A percentile compares a stretch with the other conserved stretches of the same genome.
Evolutionary conservation across 2,888 invertebrate species (phyloP).

Genomic region (Drosophila demipolita): DNA sequence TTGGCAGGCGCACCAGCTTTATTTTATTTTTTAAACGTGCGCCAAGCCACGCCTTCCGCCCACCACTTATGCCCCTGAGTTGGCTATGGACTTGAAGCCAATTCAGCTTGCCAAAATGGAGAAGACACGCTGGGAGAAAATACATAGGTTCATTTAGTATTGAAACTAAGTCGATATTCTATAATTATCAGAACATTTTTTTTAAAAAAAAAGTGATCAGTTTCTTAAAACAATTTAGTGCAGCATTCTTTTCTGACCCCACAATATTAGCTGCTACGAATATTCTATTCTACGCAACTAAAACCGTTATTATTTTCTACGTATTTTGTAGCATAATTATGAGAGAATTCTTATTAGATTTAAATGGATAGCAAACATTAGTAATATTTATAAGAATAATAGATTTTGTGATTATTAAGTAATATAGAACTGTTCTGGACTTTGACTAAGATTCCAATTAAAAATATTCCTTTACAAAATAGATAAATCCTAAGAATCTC

Average conservation of each 20-base stretch:
- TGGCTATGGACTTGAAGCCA: conserved; percentile 64
- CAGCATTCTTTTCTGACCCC: background rate
- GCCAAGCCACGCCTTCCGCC: conserved; percentile 47
- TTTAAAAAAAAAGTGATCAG: background rate
- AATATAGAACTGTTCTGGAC: background rate
- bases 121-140: conserved; percentile 35
- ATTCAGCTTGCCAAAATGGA: conserved; percentile 56
- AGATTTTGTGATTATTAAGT: background rate
- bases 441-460: background rate
- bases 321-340: background rate
- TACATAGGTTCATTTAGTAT: background rate
- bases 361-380: background rate
- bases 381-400: background rate
- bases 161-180: background rate
- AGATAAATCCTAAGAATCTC: background rate
- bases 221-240: background rate
- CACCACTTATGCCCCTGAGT: conserved; percentile 14
- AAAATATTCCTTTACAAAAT: background rate
- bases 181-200: background rate
- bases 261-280: background rate
- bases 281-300: background rate
- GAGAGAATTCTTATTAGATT: background rate
- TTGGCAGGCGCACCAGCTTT: conserved; percentile 73
- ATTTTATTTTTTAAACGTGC: conserved; percentile 77
- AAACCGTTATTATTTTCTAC: background rate